Evolutionary conservation across 2,888 invertebrate species (phyloP).

Genomic region (Choreutis nemorana): DNA sequence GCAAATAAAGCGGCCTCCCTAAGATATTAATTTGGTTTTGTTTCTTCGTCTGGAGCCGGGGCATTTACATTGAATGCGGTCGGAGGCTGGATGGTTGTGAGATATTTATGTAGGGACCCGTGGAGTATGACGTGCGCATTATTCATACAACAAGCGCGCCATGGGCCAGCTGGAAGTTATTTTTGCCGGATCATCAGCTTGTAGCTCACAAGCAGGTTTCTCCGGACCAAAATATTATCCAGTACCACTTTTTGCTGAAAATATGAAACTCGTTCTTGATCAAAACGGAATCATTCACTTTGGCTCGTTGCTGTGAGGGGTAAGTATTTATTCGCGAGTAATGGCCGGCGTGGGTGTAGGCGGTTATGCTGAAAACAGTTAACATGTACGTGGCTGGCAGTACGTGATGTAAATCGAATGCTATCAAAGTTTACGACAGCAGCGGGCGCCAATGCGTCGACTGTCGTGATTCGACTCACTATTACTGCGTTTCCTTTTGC

Average conservation of each 20-base stretch:
- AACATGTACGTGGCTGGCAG: slow-evolving; percentile 10
- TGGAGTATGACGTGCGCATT: slow-evolving; percentile 58
- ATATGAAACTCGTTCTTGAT: too few species aligned
- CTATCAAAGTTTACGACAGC: slow-evolving; percentile 51
- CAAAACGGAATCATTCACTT: too few species aligned
- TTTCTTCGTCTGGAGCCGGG: slow-evolving; percentile 57
- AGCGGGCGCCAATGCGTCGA: slow-evolving; percentile 43
- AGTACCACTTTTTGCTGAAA: too few species aligned
- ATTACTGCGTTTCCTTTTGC: slow-evolving; percentile 34
- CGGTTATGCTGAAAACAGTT: slow-evolving; percentile 16
- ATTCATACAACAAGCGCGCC: slow-evolving; percentile 54
- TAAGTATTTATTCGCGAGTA: slow-evolving; percentile 12
- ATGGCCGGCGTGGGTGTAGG: slow-evolving; percentile 16
- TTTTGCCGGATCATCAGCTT: slow-evolving; percentile 56
- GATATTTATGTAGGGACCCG: slow-evolving; percentile 62
- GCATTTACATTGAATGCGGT: slow-evolving; percentile 65
- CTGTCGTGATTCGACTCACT: slow-evolving; percentile 38
- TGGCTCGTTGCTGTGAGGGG: too few species aligned
- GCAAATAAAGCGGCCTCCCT: slow-evolving; percentile 56
- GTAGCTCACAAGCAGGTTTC: slow-evolving; percentile 9
- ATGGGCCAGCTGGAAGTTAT: slow-evolving; percentile 51
- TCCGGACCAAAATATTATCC: not conserved
- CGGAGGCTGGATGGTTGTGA: slow-evolving; percentile 52
- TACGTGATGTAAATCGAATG: slow-evolving; percentile 25
- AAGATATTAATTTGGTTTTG: slow-evolving; percentile 65